Evolutionary conservation across 2,888 invertebrate species (phyloP).

Genomic region (Philopedon plagiatum): DNA sequence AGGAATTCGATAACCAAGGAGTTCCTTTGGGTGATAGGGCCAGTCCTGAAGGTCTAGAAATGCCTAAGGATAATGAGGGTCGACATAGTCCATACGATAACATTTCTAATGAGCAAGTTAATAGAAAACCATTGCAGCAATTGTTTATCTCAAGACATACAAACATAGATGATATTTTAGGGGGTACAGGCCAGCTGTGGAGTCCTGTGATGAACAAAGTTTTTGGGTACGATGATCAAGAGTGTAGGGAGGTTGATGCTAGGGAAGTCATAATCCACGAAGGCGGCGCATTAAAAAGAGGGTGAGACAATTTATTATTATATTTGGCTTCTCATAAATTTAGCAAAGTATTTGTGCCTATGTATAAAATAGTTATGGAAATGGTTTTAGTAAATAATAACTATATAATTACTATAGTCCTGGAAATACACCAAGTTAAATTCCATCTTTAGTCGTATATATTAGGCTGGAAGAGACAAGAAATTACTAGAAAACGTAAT

Average conservation of each 20-base stretch:
- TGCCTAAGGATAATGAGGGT: constrained; percentile 66
- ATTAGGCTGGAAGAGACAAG: too few relatives aligned
- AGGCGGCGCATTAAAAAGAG: constrained; percentile 59
- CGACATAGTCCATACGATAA: constrained; percentile 81
- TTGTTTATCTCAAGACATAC: constrained; percentile 88
- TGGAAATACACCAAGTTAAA: too few relatives aligned
- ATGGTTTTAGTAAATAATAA: too few relatives aligned
- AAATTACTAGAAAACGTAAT: too few relatives aligned
- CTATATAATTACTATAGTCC: too few relatives aligned
- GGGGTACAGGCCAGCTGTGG: constrained; percentile 73
- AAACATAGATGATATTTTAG: constrained; percentile 92
- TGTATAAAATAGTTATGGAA: too few relatives aligned
- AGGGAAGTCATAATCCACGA: constrained; percentile 83
- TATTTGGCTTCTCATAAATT: too few relatives aligned
- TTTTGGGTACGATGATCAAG: constrained; percentile 64
- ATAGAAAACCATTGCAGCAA: constrained; percentile 65
- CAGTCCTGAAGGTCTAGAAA: constrained; percentile 84
- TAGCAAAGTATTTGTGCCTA: too few relatives aligned
- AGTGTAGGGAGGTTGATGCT: constrained; percentile 82
- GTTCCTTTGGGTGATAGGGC: constrained; percentile 81
- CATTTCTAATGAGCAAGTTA: constrained; percentile 66
- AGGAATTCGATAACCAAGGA: constrained; percentile 66
- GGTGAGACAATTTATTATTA: constrained; percentile 16
- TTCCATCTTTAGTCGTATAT: too few relatives aligned
- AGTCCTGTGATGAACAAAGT: constrained; percentile 78